A percentile compares a stretch with the other conserved stretches of the same genome.
Conservation (phyloP, 2,113 vertebrate species). For the Ursus arctos region DNA sequence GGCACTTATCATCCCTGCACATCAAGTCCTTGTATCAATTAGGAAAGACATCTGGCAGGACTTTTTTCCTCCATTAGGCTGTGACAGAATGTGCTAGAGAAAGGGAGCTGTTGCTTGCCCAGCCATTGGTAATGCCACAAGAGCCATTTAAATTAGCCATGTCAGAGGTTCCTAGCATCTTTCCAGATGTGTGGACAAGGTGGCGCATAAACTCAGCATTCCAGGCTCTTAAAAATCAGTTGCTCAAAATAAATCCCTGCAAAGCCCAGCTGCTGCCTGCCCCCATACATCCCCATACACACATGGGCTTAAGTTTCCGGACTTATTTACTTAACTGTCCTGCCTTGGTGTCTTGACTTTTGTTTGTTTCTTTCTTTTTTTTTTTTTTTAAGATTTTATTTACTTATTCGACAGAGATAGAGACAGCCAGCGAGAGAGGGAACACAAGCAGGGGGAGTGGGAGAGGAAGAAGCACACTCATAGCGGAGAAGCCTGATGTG, state of each 20-base stretch:
- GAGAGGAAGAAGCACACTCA: too few species aligned
- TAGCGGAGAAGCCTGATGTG: too few species aligned
- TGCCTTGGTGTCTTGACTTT: neutral
- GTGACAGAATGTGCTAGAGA: slow-evolving; percentile 47
- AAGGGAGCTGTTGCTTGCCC: slow-evolving; percentile 9
- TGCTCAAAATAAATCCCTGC: slow-evolving; percentile 30
- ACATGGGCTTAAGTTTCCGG: neutral
- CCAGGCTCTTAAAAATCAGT: slow-evolving; percentile 57
- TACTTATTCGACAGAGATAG: too few species aligned
- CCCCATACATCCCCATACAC: neutral
- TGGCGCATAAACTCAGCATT: slow-evolving; percentile 27
- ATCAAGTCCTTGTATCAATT: slow-evolving; percentile 61
- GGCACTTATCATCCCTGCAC: slow-evolving; percentile 65
- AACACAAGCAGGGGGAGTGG: too few species aligned
- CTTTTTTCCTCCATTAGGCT: slow-evolving; percentile 70
- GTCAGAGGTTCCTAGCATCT: slow-evolving; percentile 59
- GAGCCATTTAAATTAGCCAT: slow-evolving; percentile 67
- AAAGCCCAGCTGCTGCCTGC: neutral
- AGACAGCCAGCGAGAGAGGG: too few species aligned
- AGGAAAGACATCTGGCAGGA: slow-evolving; percentile 43
- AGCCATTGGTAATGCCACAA: slow-evolving; percentile 7
- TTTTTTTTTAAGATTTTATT: too few species aligned
- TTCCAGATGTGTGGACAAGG: slow-evolving; percentile 54
- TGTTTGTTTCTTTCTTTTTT: neutral
- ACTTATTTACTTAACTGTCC: neutral